Evolutionary conservation across 2,888 invertebrate species (phyloP).

Genomic region (Biston stratarius): DNA sequence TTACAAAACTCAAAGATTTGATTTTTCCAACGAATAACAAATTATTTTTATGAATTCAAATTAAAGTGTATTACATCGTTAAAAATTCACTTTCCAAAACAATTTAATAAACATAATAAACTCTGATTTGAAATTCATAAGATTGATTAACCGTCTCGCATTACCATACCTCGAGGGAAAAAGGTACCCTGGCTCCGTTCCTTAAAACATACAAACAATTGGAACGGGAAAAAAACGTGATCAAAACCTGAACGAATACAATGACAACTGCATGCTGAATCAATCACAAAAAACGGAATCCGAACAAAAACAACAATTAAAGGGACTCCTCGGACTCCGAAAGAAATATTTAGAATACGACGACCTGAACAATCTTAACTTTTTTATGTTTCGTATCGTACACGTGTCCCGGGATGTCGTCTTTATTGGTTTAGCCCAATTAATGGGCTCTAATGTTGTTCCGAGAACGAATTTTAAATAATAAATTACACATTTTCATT

Average conservation of each 20-base stretch:
- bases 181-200: slow-evolving; percentile 65
- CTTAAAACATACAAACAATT: slow-evolving; percentile 84
- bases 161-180: slow-evolving; percentile 68
- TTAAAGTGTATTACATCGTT: too few species aligned
- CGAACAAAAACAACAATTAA: slow-evolving; percentile 86
- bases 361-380: slow-evolving; percentile 54
- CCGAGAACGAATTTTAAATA: slow-evolving; percentile 65
- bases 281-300: slow-evolving; percentile 85
- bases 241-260: slow-evolving; percentile 82
- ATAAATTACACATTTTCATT: slow-evolving; percentile 75
- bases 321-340: slow-evolving; percentile 69
- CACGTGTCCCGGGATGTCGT: slow-evolving; percentile 81
- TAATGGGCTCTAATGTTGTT: slow-evolving; percentile 78
- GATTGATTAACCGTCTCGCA: slow-evolving; percentile 74
- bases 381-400: slow-evolving; percentile 63
- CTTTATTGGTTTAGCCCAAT: slow-evolving; percentile 84
- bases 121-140: slow-evolving; percentile 71
- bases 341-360: slow-evolving; percentile 84
- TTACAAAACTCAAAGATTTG: too few species aligned
- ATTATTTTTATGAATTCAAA: too few species aligned
- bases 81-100: slow-evolving; percentile 26
- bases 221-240: slow-evolving; percentile 76
- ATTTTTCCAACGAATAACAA: too few species aligned
- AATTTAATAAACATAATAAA: slow-evolving; percentile 54
- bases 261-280: slow-evolving; percentile 85